Evolutionary conservation across 2,797 vertebrate species (phyloP).

Genomic region (Prionace glauca): DNA sequence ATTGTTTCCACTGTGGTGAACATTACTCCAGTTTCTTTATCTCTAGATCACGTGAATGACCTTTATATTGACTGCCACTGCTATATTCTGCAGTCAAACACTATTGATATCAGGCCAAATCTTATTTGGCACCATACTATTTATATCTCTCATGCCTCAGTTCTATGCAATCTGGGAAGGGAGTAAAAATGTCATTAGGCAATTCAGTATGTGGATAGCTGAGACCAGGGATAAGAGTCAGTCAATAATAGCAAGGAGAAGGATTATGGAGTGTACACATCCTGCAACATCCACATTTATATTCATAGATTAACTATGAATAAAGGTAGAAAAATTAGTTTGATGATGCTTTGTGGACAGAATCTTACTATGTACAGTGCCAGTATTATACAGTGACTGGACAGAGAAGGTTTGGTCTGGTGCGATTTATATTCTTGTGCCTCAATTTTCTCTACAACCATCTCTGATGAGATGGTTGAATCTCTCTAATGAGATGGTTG

Average conservation of each 20-base stretch:
- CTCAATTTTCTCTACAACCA: not conserved
- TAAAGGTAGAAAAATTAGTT: not conserved
- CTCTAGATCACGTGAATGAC: not conserved
- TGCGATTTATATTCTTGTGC: not conserved
- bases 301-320: not conserved
- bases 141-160: not conserved
- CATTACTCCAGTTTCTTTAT: not conserved
- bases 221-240: not conserved
- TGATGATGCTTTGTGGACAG: not conserved
- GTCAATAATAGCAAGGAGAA: not conserved
- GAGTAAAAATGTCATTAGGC: not conserved
- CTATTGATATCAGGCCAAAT: not conserved
- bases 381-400: not conserved
- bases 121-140: not conserved
- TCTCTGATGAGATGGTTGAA: not conserved
- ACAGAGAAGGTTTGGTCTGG: not conserved
- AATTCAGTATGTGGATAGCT: not conserved
- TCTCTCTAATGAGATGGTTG: not conserved
- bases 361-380: not conserved
- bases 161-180: not conserved
- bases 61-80: not conserved
- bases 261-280: not conserved
- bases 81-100: conserved; percentile 1
- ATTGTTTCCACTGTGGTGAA: not conserved
- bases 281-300: not conserved